phyloP scores from a whole-genome alignment of 37 sponge, comb jelly and placozoan species.

The Mnemiopsis leidyi region DNA sequence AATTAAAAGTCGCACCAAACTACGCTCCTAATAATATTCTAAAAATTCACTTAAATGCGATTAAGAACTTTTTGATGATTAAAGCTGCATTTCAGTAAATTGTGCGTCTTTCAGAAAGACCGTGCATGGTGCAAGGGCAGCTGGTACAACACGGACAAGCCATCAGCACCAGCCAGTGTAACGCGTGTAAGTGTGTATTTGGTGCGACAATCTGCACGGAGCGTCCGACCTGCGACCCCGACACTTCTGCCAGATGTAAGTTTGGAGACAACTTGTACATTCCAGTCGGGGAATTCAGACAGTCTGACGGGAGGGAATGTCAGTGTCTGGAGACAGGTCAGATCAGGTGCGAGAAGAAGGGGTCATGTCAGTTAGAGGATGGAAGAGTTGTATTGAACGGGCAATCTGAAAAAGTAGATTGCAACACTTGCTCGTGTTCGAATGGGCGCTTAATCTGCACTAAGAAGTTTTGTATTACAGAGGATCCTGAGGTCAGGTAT shows the following conservation, averaged over 20 bases:
- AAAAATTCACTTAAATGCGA: too few relatives aligned
- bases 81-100: too few relatives aligned
- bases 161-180: neutral
- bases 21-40: too few relatives aligned
- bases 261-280: neutral
- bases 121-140: neutral
- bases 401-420: neutral
- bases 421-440: neutral
- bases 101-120: neutral
- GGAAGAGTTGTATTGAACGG: neutral
- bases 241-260: neutral
- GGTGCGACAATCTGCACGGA: neutral
- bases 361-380: neutral
- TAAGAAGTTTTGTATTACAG: neutral
- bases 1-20: too few relatives aligned
- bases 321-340: neutral
- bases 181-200: constrained; percentile 18
- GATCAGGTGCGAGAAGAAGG: neutral
- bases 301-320: neutral
- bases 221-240: neutral
- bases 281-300: neutral
- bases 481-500: neutral
- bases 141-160: neutral
- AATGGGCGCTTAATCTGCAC: neutral
- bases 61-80: too few relatives aligned